Percentiles rank a stretch among this genome's conserved stretches.
Conservation (phyloP, 2,797 vertebrate genomes). For the Falco naumanni region DNA sequence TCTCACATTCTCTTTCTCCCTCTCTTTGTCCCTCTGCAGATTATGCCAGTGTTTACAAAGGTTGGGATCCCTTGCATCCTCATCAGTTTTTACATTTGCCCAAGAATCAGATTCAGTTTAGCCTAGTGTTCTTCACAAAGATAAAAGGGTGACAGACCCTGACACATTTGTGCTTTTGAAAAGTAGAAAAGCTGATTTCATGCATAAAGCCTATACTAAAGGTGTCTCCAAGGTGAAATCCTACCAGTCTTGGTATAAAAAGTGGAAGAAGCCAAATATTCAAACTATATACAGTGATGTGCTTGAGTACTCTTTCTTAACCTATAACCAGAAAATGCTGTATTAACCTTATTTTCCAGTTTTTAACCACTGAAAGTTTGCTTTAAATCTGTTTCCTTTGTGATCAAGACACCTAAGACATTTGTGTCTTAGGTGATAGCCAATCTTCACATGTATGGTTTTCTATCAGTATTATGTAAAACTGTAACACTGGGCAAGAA, state of each 20-base stretch:
- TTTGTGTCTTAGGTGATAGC: background rate
- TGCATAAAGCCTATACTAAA: constrained; percentile 29
- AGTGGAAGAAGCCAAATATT: background rate
- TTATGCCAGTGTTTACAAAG: constrained; percentile 64
- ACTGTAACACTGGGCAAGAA: background rate
- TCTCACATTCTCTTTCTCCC: constrained; percentile 60
- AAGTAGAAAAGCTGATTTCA: constrained; percentile 49
- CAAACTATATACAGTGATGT: background rate
- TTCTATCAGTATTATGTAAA: background rate
- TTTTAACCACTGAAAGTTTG: background rate
- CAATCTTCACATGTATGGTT: background rate
- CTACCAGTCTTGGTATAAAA: background rate
- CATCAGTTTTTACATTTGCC: constrained; percentile 42
- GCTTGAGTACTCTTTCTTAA: background rate
- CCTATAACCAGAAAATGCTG: background rate
- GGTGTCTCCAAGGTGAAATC: constrained; percentile 43
- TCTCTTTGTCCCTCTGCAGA: constrained; percentile 51
- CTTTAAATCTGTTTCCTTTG: background rate
- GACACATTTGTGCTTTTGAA: constrained; percentile 43
- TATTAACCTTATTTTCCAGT: background rate
- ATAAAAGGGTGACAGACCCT: constrained; percentile 51
- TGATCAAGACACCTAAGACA: background rate
- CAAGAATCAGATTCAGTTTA: constrained; percentile 56
- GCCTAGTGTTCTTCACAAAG: constrained; percentile 47
- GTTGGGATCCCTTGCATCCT: constrained; percentile 51